phyloP scores from a whole-genome alignment of 92 coral and sea anemone species.

The Porites divaricata region DNA sequence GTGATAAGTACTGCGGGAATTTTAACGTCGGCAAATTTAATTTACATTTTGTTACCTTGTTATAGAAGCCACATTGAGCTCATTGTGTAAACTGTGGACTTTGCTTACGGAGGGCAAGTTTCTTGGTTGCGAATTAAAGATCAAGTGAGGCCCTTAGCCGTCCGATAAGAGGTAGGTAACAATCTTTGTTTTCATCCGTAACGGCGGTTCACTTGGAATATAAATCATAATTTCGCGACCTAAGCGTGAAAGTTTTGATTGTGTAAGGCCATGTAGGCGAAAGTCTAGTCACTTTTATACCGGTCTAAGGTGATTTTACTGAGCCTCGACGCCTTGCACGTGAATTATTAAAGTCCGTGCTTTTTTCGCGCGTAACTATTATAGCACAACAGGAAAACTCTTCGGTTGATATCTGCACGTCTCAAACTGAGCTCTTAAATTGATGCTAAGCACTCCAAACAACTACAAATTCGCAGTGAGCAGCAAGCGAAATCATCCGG shows the following conservation, averaged over 20 bases:
- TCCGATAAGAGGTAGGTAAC: slow-evolving; percentile 12
- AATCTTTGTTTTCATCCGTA: slow-evolving; percentile 17
- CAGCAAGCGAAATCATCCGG: not conserved
- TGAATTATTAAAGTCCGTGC: slow-evolving; percentile 1
- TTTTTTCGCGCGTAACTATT: not conserved
- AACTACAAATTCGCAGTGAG: not conserved
- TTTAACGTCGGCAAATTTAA: slow-evolving; percentile 18
- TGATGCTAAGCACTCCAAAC: not conserved
- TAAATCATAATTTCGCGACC: not conserved
- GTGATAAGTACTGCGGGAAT: not conserved
- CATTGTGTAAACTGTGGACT: slow-evolving; percentile 27
- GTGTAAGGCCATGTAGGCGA: not conserved
- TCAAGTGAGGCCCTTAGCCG: not conserved
- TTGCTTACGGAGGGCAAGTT: not conserved
- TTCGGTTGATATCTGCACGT: not conserved
- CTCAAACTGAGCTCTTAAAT: slow-evolving; percentile 7
- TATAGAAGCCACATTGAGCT: not conserved
- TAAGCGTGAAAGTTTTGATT: not conserved
- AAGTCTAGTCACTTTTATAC: not conserved
- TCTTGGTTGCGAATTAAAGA: not conserved
- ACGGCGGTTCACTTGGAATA: not conserved
- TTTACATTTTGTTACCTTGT: slow-evolving; percentile 31
- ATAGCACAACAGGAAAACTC: slow-evolving; percentile 12
- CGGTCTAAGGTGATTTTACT: not conserved
- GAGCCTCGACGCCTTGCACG: not conserved